Percentiles rank a stretch among this genome's conserved stretches.
Conservation (phyloP, 2,113 vertebrate genomes). For the Nothoprocta pentlandii region DNA sequence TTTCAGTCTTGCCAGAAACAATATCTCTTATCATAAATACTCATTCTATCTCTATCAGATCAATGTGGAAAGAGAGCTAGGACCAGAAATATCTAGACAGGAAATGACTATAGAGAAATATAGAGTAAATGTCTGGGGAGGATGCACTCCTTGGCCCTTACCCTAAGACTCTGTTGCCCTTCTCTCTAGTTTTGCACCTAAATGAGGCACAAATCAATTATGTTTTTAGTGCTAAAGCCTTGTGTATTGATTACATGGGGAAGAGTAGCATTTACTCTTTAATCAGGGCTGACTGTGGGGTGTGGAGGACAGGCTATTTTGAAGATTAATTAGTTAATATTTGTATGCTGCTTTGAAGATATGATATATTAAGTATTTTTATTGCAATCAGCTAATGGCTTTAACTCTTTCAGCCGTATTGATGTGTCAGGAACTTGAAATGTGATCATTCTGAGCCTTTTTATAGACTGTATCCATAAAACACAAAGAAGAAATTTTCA, state of each 20-base stretch:
- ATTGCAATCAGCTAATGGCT: not conserved
- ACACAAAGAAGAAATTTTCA: not conserved
- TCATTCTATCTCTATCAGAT: not conserved
- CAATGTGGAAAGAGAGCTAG: not conserved
- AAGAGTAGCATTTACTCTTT: conserved; percentile 60
- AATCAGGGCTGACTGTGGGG: conserved; percentile 63
- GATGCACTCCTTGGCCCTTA: not conserved
- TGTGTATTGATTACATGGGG: conserved; percentile 41
- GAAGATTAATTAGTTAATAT: conserved; percentile 64
- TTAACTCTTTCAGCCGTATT: conserved; percentile 41
- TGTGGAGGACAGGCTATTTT: conserved; percentile 60
- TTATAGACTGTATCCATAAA: not conserved
- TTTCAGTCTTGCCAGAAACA: not conserved
- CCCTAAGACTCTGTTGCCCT: not conserved
- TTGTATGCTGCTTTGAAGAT: conserved; percentile 48
- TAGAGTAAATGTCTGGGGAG: not conserved
- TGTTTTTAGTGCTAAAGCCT: conserved; percentile 34
- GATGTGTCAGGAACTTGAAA: not conserved
- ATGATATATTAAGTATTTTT: conserved; percentile 41
- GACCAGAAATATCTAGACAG: not conserved
- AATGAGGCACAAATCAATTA: conserved; percentile 34
- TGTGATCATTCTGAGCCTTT: not conserved
- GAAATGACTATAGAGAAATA: fast-evolving
- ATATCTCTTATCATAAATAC: not conserved
- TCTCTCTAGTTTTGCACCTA: conserved; percentile 13